phyloP scores from a whole-genome alignment of 1,140 invertebrate species.

The Wiebesia pumilae region DNA sequence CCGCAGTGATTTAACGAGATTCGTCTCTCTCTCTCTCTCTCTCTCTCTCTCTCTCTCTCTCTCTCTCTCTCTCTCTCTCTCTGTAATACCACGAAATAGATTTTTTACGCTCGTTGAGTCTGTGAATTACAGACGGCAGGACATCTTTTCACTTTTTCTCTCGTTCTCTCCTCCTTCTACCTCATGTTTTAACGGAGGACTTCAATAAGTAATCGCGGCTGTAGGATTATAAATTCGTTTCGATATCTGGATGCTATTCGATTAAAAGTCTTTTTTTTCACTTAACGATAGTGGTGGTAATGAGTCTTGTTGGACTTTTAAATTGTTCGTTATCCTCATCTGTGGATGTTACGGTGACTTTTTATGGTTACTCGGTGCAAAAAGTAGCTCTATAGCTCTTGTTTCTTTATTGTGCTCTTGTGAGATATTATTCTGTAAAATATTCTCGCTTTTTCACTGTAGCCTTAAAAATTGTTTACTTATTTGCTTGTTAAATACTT shows the following conservation, averaged over 20 bases:
- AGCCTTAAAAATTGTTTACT: too few species aligned
- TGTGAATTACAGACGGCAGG: neutral
- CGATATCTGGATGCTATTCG: slow-evolving; percentile 20
- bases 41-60: neutral
- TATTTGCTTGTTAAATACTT: too few species aligned
- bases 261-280: slow-evolving; percentile 34
- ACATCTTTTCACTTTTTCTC: neutral
- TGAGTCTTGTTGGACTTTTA: slow-evolving; percentile 12
- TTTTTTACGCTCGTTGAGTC: neutral
- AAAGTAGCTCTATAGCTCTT: neutral
- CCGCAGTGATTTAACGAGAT: slow-evolving; percentile 23
- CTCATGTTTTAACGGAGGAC: neutral
- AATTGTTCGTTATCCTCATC: slow-evolving; percentile 16
- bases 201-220: slow-evolving; percentile 25
- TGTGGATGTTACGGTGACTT: neutral
- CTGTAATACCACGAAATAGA: neutral
- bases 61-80: neutral
- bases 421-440: neutral
- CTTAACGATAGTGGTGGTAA: slow-evolving; percentile 7
- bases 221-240: slow-evolving; percentile 36
- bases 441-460: neutral
- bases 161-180: neutral
- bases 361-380: neutral
- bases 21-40: neutral
- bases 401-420: neutral